A percentile compares a stretch with the other conserved stretches of the same genome.
These are phyloP conservation scores for Ornithoptera alexandrae DNA, from an alignment of 2,888 invertebrate species.

Conservation along the genomic window DNA sequence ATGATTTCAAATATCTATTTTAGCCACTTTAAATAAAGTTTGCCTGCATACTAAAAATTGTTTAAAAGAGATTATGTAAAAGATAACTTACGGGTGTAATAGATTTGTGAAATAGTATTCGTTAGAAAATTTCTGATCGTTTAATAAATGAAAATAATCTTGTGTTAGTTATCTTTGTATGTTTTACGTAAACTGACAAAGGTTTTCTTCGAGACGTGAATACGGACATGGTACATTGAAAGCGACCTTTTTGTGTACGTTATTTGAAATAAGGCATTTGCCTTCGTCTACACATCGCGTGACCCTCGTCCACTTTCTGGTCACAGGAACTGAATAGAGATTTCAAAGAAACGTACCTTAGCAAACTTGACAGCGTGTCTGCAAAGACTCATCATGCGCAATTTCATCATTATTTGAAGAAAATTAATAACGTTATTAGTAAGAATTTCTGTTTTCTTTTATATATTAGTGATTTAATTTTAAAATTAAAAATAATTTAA, in stretches of 20 bases:
- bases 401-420: neutral
- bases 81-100: too few relatives aligned
- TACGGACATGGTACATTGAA: conserved; percentile 21
- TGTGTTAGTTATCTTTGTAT: conserved; percentile 5
- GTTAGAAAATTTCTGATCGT: neutral
- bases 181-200: conserved; percentile 23
- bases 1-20: neutral
- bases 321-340: conserved; percentile 14
- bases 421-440: neutral
- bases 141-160: conserved; percentile 13
- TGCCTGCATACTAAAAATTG: neutral
- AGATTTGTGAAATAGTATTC: too few relatives aligned
- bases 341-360: conserved; percentile 17
- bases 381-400: neutral
- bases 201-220: conserved; percentile 19
- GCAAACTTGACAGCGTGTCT: conserved; percentile 12
- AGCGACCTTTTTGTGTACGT: conserved; percentile 26
- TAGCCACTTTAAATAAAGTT: neutral
- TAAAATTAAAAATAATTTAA: too few relatives aligned
- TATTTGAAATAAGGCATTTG: conserved; percentile 27
- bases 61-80: neutral
- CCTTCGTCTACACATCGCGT: conserved; percentile 16
- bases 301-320: conserved; percentile 24
- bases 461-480: too few relatives aligned
- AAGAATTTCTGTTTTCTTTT: neutral